Conservation (phyloP, 2,888 invertebrate genomes). For the Nephrotoma guestfalica region DNA sequence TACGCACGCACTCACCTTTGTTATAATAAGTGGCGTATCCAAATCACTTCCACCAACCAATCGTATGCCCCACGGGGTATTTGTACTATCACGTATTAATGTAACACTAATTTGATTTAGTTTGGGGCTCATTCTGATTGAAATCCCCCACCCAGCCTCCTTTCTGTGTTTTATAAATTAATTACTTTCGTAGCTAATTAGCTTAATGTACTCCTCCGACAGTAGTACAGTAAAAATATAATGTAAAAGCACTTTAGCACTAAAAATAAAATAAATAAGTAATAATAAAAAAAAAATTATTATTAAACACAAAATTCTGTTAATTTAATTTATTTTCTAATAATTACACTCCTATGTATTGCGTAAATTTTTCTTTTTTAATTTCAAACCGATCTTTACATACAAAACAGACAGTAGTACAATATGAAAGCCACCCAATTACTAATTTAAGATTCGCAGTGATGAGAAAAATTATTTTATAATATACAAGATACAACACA, state of each 20-base stretch:
- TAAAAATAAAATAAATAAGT: background rate
- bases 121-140: slow-evolving; percentile 34
- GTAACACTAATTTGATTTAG: slow-evolving; percentile 62
- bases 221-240: background rate
- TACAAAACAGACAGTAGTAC: background rate
- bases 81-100: slow-evolving; percentile 52
- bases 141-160: background rate
- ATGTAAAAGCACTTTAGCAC: background rate
- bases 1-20: slow-evolving; percentile 52
- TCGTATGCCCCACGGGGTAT: slow-evolving; percentile 73
- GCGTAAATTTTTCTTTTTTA: background rate
- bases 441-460: slow-evolving; percentile 21
- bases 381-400: background rate
- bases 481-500: background rate
- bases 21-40: slow-evolving; percentile 74
- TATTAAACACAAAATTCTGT: background rate
- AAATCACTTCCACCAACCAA: slow-evolving; percentile 77
- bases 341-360: background rate
- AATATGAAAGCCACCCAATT: slow-evolving; percentile 31
- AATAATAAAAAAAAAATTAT: background rate
- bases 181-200: background rate
- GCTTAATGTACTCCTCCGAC: background rate
- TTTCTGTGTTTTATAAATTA: background rate
- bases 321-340: background rate
- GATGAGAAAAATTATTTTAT: background rate